phyloP scores from a whole-genome alignment of 1,140 invertebrate species.

The Drosophila setifemur region DNA sequence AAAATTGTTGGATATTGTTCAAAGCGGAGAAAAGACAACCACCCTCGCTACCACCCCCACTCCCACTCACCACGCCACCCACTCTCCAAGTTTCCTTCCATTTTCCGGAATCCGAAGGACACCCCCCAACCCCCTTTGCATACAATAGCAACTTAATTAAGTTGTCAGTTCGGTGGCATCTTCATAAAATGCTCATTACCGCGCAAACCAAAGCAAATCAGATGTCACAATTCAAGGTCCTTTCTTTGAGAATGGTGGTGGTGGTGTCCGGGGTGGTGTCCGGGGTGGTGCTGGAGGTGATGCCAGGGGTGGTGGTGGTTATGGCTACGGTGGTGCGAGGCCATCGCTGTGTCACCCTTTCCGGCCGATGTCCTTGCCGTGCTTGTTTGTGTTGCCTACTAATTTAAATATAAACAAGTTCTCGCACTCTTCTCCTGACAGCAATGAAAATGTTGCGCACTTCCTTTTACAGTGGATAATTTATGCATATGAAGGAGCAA shows the following conservation, averaged over 20 bases:
- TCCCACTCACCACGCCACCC: not conserved
- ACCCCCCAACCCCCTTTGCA: slow-evolving; percentile 26
- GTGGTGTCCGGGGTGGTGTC: not conserved
- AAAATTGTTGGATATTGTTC: slow-evolving; percentile 14
- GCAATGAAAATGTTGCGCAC: slow-evolving; percentile 66
- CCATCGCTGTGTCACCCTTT: slow-evolving; percentile 54
- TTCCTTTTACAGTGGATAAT: slow-evolving; percentile 56
- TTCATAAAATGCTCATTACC: slow-evolving; percentile 70
- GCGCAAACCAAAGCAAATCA: slow-evolving; percentile 59
- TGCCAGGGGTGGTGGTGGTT: not conserved
- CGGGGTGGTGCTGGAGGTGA: not conserved
- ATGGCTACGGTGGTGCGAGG: slow-evolving; percentile 18
- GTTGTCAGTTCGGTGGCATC: slow-evolving; percentile 67
- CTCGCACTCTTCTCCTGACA: slow-evolving; percentile 45
- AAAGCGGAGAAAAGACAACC: not conserved
- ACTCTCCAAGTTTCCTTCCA: not conserved
- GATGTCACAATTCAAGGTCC: slow-evolving; percentile 69
- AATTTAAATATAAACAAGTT: slow-evolving; percentile 79
- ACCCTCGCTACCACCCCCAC: not conserved
- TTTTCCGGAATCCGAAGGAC: not conserved
- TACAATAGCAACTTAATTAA: slow-evolving; percentile 77
- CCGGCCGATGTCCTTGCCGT: slow-evolving; percentile 22
- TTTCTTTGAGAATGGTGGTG: slow-evolving; percentile 11
- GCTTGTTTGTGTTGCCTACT: slow-evolving; percentile 66
- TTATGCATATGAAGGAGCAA: slow-evolving; percentile 57